Base-by-base conservation (phyloP, 2,797 vertebrate genomes). In the Manis crassicaudata region DNA sequence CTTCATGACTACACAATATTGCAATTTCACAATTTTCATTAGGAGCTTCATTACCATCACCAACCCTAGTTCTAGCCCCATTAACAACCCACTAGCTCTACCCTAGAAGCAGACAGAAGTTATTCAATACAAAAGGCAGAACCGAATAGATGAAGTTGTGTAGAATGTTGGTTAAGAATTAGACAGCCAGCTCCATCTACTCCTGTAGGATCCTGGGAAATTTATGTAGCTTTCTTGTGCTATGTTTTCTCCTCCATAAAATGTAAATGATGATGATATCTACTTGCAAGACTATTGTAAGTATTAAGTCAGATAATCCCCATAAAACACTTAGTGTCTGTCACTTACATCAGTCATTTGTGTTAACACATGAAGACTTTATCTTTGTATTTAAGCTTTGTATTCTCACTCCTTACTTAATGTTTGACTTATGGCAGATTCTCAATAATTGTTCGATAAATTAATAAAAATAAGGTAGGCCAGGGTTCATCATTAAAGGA, bases 371-470 rank as follows among this genome's bases (percentile, higher is more conserved):
- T 3, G 10, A 90, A 88, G 32, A 56, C 46, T 37, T 1, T 13
- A 52, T 43, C 50, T 29, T 73, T 79, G 46, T 46, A 12, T 46
- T 65, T 73, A 93, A 82, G 37, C 32, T 86, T 79, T 60, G 35
- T 52, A 88, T 90, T 76, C n/a, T 70, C 65, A 29, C 6, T 60
- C 16, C 23, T 35, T 56, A 37, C 43, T 83, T 52, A 80, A 88
- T 12, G 50, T 14, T 43, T 94, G 63, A 29, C 25, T 92, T 88
- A 29, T 3, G 17, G 27, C 25, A 70, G 25, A 4, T 83, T 86
- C 63, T 83, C 37, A 82, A 82, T 27, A 79, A 89, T 72, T 94
- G 54, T 56, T 56, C 87, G 58, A 75, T 86, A 68, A 87, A 80
- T 75, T 73, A 43, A 35, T 83, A 18, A 76, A 92, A 85, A 63